phyloP scores from a whole-genome alignment of 2,888 invertebrate genomes.

The Drosophila infuscata region DNA sequence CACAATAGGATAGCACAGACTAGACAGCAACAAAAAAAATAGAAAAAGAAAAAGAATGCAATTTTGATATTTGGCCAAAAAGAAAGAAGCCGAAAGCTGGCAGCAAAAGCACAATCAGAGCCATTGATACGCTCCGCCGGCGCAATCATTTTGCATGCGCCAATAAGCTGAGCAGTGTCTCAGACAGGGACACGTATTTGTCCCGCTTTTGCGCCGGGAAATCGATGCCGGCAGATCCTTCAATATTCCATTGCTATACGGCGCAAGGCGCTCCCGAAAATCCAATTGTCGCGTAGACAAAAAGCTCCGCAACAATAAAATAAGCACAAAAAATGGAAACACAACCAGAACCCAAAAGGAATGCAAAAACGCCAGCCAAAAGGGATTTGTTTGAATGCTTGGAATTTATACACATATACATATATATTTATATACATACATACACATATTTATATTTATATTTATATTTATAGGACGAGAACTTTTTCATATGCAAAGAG shows the following conservation, averaged over 20 bases:
- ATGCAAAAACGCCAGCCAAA: constrained; percentile 25
- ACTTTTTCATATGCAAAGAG: constrained; percentile 71
- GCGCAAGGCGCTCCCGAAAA: constrained; percentile 53
- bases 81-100: constrained; percentile 5
- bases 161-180: constrained; percentile 60
- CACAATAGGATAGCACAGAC: constrained; percentile 27
- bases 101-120: constrained; percentile 29
- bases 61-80: constrained; percentile 25
- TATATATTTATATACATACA: constrained; percentile 28
- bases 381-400: constrained; percentile 72
- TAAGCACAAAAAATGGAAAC: constrained; percentile 7
- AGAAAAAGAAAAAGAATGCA: constrained; percentile 18
- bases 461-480: constrained; percentile 56
- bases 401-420: constrained; percentile 54
- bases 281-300: constrained; percentile 78
- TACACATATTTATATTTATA: constrained; percentile 36
- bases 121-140: constrained; percentile 51
- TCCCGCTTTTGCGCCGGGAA: constrained; percentile 35
- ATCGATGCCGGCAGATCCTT: constrained; percentile 56
- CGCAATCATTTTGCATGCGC: constrained; percentile 67
- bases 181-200: constrained; percentile 64
- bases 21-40: constrained; percentile 7
- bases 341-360: background rate
- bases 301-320: constrained; percentile 44
- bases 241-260: constrained; percentile 57